phyloP scores from a whole-genome alignment of 2,888 invertebrate genomes.

The Dioctria linearis region DNA sequence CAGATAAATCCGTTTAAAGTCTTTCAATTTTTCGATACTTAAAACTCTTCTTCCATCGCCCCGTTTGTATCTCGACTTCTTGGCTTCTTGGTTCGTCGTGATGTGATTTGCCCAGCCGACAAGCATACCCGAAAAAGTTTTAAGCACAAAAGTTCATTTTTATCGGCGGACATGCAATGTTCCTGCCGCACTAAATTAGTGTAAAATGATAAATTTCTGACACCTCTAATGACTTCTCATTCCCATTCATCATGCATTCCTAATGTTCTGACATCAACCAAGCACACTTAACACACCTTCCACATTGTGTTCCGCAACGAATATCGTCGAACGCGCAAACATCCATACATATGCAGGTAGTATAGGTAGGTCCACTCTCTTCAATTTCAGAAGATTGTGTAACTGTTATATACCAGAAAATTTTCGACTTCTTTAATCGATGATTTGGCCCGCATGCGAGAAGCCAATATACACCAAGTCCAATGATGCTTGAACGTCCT shows the following conservation, averaged over 20 bases:
- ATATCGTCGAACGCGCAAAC: too few species aligned
- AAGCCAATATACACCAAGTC: neutral
- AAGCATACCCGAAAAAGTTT: neutral
- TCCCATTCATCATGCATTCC: constrained; percentile 50
- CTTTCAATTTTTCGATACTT: constrained; percentile 5
- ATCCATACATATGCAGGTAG: neutral
- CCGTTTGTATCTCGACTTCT: neutral
- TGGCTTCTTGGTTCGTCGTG: neutral
- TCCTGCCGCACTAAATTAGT: constrained; percentile 56
- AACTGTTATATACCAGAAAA: constrained; percentile 30
- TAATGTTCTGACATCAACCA: constrained; percentile 28
- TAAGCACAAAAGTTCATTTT: constrained; percentile 45
- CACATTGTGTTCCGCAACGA: neutral
- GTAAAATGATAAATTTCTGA: constrained; percentile 58
- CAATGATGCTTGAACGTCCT: neutral
- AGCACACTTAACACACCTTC: constrained; percentile 47
- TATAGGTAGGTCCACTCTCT: neutral
- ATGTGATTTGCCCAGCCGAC: neutral
- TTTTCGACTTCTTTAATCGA: constrained; percentile 48
- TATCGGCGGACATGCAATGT: constrained; percentile 48
- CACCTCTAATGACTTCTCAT: constrained; percentile 56
- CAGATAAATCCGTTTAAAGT: neutral
- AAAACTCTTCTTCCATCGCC: neutral
- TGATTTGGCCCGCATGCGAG: constrained; percentile 24
- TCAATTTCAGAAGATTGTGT: neutral